Percentiles rank a stretch among this genome's conserved stretches.
phyloP scores from a whole-genome alignment of 2,113 vertebrate genomes.

The Sceloporus tristichus region DNA sequence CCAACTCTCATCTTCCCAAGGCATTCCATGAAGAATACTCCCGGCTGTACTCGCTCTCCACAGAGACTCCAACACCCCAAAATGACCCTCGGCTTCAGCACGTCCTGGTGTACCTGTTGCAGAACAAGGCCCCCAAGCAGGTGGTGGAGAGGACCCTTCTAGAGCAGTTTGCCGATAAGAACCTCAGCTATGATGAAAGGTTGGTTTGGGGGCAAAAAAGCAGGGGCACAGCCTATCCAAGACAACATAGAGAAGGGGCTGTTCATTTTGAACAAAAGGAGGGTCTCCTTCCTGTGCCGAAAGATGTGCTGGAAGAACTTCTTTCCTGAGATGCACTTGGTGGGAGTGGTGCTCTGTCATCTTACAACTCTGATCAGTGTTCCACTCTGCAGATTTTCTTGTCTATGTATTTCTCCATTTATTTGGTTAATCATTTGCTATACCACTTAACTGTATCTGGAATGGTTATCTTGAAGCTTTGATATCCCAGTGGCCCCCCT shows the following conservation, averaged over 20 bases:
- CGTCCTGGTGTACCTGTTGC: slow-evolving; percentile 92
- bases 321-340: no score
- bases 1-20: slow-evolving; percentile 55
- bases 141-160: slow-evolving; percentile 93
- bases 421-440: no score
- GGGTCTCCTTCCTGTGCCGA: no score
- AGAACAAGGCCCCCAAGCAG: slow-evolving; percentile 90
- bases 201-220: slow-evolving; percentile 48
- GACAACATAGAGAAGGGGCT: not conserved
- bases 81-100: slow-evolving; percentile 92
- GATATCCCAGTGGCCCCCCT: no score
- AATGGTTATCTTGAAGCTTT: no score
- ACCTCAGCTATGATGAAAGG: slow-evolving; percentile 97
- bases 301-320: no score
- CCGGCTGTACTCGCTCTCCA: slow-evolving; percentile 89
- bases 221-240: rapidly evolving
- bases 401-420: no score
- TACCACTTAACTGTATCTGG: no score
- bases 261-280: no score
- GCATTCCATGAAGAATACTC: slow-evolving; percentile 95
- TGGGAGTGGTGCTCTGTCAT: no score
- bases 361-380: not conserved
- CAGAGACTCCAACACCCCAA: slow-evolving; percentile 84
- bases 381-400: not conserved
- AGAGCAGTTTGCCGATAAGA: slow-evolving; percentile 95